Conservation (phyloP, 2,113 vertebrate species). For the Poeciliopsis turrubarensis region DNA sequence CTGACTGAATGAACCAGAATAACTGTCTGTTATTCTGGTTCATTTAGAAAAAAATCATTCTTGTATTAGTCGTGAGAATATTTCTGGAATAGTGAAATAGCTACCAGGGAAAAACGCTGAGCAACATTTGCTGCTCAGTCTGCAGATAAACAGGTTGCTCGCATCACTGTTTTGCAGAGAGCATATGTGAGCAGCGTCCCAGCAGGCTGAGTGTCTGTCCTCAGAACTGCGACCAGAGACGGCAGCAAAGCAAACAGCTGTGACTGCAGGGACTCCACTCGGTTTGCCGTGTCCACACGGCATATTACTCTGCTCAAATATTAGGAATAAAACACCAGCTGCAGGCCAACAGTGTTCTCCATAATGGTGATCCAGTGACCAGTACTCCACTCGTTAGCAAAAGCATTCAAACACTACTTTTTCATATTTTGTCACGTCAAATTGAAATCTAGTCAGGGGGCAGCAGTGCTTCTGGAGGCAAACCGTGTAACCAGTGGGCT, state of each 20-base stretch:
- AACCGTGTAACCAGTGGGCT: too few relatives aligned
- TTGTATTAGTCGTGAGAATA: neutral
- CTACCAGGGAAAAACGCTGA: neutral
- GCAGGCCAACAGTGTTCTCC: neutral
- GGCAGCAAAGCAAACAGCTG: neutral
- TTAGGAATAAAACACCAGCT: neutral
- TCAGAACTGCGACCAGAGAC: neutral
- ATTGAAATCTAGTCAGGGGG: too few relatives aligned
- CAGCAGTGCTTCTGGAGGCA: too few relatives aligned
- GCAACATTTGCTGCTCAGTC: neutral
- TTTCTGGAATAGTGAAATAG: neutral
- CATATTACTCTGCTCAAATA: neutral
- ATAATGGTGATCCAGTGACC: neutral
- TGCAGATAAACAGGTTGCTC: neutral
- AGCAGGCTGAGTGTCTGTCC: neutral
- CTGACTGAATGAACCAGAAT: too few relatives aligned
- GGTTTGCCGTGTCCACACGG: neutral
- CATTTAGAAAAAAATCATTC: neutral
- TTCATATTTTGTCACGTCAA: too few relatives aligned
- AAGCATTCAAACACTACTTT: too few relatives aligned
- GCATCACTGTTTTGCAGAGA: neutral
- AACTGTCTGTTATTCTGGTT: too few relatives aligned
- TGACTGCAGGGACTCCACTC: neutral
- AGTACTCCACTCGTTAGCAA: neutral
- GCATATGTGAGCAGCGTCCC: neutral